Base-by-base conservation (phyloP, 1,140 invertebrate species). In the Helicoverpa zea region DNA sequence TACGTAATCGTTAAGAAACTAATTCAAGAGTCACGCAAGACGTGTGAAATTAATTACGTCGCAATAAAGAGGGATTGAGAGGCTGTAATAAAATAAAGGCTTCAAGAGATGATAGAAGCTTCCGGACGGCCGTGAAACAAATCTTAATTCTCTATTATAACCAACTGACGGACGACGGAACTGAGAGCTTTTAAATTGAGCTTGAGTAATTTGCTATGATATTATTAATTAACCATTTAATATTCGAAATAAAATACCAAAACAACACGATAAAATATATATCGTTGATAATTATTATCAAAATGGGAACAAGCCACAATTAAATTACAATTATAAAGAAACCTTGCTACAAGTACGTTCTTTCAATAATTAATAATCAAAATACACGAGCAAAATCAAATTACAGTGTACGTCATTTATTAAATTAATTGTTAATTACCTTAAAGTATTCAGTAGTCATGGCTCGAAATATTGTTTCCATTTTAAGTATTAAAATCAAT, bases 41-140 rank as follows among this genome's bases (percentile, higher is more conserved):
- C 78, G 78, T 75, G 83, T 80, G 81, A 82, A 84, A 84, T 84
- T 84, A 84, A 84, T 84, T 82, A 84, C 78, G 59, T 58, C 0
- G 75, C 73, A 80, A 79, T 84, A 84, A 84, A 81, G 51, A 54
- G 64, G 68, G 54, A 82, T 81, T 77, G 52, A 66, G 81, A 61
- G 78, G 30, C 75, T 23, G 81, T 78, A 80, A 81, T 84, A 82
- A 82, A 84, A 77, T 84, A 75, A 82, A 78, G 63, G 61, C 59
- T 70, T 74, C 66, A 73, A 56, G 29, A 58, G 72, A 70, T 76
- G 79, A 79, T 72, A 18, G 56, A 61, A 18, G 83, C 80, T 79
- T 79, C 66, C 16, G n/a, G 64, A 68, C 68, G 58, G 43, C 79
- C 75, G 79, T 83, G 82, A 81, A 49, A 47, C 76, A 66, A 78